Evolutionary conservation across 2,888 invertebrate species (phyloP).

Genomic region (Hylaea fasciaria): DNA sequence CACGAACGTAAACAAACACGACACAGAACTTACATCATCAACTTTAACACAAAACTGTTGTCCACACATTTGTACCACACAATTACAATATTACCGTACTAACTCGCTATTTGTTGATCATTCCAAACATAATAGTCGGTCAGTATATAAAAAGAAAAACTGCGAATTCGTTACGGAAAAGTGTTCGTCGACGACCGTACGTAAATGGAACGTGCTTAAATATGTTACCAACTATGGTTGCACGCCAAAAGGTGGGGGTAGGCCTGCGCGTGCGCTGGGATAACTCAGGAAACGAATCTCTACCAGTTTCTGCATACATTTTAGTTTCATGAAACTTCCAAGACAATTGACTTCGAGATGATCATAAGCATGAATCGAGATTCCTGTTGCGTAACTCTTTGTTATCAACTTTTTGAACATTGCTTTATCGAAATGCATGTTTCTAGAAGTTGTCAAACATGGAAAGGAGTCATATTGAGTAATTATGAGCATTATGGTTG

Average conservation of each 20-base stretch:
- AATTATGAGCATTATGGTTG: too few relatives aligned
- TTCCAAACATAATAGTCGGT: slow-evolving; percentile 1
- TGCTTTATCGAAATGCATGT: background rate
- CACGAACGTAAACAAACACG: slow-evolving; percentile 1
- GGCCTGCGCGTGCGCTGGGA: slow-evolving; percentile 56
- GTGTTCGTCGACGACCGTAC: slow-evolving; percentile 65
- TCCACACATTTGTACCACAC: slow-evolving; percentile 20
- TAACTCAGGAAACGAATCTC: slow-evolving; percentile 75
- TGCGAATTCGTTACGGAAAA: slow-evolving; percentile 37
- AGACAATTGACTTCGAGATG: slow-evolving; percentile 60
- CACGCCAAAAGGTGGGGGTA: slow-evolving; percentile 60
- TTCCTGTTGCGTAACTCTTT: background rate
- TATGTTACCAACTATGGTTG: slow-evolving; percentile 70
- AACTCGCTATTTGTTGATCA: slow-evolving; percentile 1
- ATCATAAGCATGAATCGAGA: slow-evolving; percentile 52
- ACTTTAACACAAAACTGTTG: slow-evolving; percentile 26
- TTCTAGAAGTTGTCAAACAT: too few relatives aligned
- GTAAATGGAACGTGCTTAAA: slow-evolving; percentile 75
- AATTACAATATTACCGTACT: slow-evolving; percentile 12
- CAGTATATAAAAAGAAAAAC: slow-evolving; percentile 14
- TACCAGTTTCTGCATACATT: slow-evolving; percentile 48
- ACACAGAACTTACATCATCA: slow-evolving; percentile 45
- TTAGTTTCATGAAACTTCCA: slow-evolving; percentile 77
- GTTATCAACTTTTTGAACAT: background rate
- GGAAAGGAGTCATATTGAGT: too few relatives aligned